Evolutionary conservation across 2,888 invertebrate genomes (phyloP).

Genomic region (Lithophane socia): DNA sequence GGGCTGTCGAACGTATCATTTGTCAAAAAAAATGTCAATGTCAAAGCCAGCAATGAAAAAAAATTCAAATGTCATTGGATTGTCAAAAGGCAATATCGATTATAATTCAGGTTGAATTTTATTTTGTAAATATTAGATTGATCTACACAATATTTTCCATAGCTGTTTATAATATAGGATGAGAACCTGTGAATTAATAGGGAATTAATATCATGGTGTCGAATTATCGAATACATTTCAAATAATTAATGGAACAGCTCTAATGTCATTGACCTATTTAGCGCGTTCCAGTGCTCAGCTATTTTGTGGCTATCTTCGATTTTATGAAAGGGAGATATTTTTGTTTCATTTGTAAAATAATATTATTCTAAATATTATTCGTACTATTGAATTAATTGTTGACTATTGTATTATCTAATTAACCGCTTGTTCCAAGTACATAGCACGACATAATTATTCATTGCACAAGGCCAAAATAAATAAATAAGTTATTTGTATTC

Average conservation of each 20-base stretch:
- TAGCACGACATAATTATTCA: neutral
- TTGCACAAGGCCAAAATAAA: neutral
- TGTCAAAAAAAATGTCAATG: slow-evolving; percentile 13
- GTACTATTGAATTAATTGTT: too few species aligned
- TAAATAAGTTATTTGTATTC: neutral
- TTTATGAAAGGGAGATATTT: neutral
- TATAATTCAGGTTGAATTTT: neutral
- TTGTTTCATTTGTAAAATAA: neutral
- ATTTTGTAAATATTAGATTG: neutral
- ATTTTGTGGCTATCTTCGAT: neutral
- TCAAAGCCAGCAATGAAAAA: neutral
- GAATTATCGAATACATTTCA: neutral
- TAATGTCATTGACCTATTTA: slow-evolving; percentile 61
- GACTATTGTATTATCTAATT: neutral
- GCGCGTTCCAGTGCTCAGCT: slow-evolving; percentile 36
- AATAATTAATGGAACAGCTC: slow-evolving; percentile 12
- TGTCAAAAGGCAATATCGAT: neutral
- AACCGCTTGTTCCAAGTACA: neutral
- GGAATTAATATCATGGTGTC: too few species aligned
- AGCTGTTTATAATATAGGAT: neutral
- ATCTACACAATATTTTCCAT: neutral
- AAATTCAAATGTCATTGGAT: neutral
- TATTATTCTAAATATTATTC: neutral
- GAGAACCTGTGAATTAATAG: neutral
- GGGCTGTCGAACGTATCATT: neutral